Base-by-base conservation (phyloP, 1,140 invertebrate genomes). In the Sitophilus oryzae region DNA sequence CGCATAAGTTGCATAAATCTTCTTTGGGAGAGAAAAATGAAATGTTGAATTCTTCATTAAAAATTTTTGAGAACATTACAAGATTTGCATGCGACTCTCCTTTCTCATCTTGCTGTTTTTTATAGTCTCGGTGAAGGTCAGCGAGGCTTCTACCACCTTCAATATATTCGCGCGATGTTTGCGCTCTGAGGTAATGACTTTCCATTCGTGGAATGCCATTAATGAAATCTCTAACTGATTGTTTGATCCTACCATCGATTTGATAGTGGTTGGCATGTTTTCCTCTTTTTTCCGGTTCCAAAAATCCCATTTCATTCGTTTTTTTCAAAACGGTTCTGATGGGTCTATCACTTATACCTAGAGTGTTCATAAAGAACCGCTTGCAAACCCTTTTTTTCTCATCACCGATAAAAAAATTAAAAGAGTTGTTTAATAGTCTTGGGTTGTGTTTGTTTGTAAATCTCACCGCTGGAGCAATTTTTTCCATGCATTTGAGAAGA, bases 331-430 rank as follows among this genome's bases (percentile, higher is more conserved):
- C n/a, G n/a, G n/a, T n/a, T n/a, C n/a, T n/a, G n/a, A n/a, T n/a
- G n/a, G n/a, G 37, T 40, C 37, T 40, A 40, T 40, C 37, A 40
- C 37, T 40, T 40, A 40, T 40, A 15, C 37, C 37, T 40, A 40
- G 18, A 15, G 37, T 40, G 16, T 40, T 40, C n/a, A 40, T 40
- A 16, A 40, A 40, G 37, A n/a, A n/a, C n/a, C n/a, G n/a, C n/a
- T n/a, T n/a, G n/a, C n/a, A n/a, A n/a, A n/a, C n/a, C n/a, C n/a
- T n/a, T n/a, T n/a, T n/a, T n/a, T n/a, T n/a, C n/a, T n/a, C n/a
- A n/a, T n/a, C n/a, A n/a, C n/a, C n/a, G 37, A 40, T 40, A 40
- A 16, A 40, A 40, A 40, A 40, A 40, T 40, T n/a, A 40, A 40
- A 40, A 16, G 37, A 40, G 37, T 40, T 40, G 37, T 40, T 40